Evolutionary conservation across 2,888 invertebrate genomes (phyloP), one percentile per base, ranked within the genome.

Genomic region (Teleiodes luculella): DNA sequence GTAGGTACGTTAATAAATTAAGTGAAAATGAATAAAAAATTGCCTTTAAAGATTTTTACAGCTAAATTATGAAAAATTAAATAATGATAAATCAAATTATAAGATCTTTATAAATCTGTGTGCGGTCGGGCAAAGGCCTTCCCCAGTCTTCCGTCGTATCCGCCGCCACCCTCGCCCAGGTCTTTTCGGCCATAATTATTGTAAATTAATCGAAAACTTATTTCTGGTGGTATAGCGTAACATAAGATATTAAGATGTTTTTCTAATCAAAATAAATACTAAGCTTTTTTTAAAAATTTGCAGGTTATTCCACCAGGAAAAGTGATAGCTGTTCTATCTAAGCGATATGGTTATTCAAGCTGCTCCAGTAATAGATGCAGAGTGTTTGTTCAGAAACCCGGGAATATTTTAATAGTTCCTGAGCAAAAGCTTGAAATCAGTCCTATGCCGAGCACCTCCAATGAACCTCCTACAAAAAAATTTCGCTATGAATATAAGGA

Each of bases 331-430:
- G 39, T 39, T 39, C 14, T 39, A 39, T n/a, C n/a, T n/a, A n/a
- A n/a, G n/a, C n/a, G n/a, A n/a, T n/a, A n/a, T n/a, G n/a, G 39
- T 39, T 39, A 39, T 39, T 39, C 39, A 39, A 16, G 14, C 39
- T 16, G 39, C 39, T 16, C 39, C 39, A 16, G 39, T 39, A 39
- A 13, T 39, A 16, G 39, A 39, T 39, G 39, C 14, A 39, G 39
- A 39, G 14, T 16, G 14, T 39, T 39, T 39, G 33, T 33, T 33
- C 14, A 39, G 16, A 39, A 39, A 39, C 39, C 14, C 8, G 16
- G 14, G 14, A 39, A 39, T 39, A 39, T 39, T 16, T 39, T 8
- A 16, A 8, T 16, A 16, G 39, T 13, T 16, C 39, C 39, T 16
- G 16, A 16, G 4, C 16, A 16, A 16, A 16, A 16, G 14, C 39